phyloP scores from a whole-genome alignment of 1,140 invertebrate genomes.

The Drosophila pseudoananassae region DNA sequence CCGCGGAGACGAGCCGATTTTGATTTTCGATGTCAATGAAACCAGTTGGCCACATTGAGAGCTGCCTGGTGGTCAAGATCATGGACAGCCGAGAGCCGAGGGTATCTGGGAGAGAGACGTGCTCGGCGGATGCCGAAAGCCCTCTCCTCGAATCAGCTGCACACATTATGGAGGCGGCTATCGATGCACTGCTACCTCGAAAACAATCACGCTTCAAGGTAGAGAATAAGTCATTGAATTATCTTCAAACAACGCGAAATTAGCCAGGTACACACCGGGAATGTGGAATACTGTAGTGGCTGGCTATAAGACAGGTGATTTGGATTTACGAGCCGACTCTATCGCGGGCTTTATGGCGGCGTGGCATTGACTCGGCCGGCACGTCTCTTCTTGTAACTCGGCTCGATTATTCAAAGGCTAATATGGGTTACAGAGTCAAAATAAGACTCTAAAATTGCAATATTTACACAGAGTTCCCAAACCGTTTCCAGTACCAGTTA shows the following conservation, averaged over 20 bases:
- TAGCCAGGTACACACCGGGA: slow-evolving; percentile 7
- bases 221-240: slow-evolving; percentile 3
- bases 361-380: slow-evolving; percentile 48
- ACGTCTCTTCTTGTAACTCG: slow-evolving; percentile 47
- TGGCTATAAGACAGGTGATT: background rate
- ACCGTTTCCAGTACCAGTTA: background rate
- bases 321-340: slow-evolving; percentile 5
- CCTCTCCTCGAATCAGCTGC: slow-evolving; percentile 5
- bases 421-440: background rate
- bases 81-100: slow-evolving; percentile 68
- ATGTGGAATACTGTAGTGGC: slow-evolving; percentile 3
- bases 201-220: slow-evolving; percentile 1
- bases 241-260: background rate
- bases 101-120: background rate
- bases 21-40: slow-evolving; percentile 79
- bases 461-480: background rate
- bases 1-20: slow-evolving; percentile 39
- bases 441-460: background rate
- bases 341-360: slow-evolving; percentile 7
- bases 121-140: background rate
- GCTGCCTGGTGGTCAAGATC: slow-evolving; percentile 69
- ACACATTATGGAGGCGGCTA: slow-evolving; percentile 1
- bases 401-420: slow-evolving; percentile 36
- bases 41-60: slow-evolving; percentile 29
- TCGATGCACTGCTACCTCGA: background rate